Percentiles rank a stretch among this genome's conserved stretches.
Evolutionary conservation across 2,888 invertebrate genomes (phyloP).

Genomic region (Oxycera nigricornis): DNA sequence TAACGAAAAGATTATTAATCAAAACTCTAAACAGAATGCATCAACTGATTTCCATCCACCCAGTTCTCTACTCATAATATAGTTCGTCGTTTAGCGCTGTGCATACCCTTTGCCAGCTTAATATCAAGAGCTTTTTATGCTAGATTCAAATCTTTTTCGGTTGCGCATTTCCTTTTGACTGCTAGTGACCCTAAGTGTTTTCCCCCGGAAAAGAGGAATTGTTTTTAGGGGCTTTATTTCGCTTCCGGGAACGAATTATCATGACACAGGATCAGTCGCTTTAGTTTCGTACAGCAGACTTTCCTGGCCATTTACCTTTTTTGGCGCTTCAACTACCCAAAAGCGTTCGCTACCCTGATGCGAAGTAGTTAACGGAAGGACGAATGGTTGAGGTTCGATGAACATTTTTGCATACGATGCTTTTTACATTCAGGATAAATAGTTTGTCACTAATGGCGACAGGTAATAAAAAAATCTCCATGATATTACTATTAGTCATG

Average conservation of each 20-base stretch:
- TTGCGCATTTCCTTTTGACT: conserved; percentile 37
- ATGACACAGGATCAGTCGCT: conserved; percentile 38
- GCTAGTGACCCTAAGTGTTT: conserved; percentile 42
- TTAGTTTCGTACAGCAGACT: conserved; percentile 20
- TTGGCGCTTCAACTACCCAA: too few relatives aligned
- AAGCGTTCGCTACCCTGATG: not conserved
- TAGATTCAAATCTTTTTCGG: conserved; percentile 34
- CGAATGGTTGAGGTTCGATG: too few relatives aligned
- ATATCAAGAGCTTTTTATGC: conserved; percentile 18
- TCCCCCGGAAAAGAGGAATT: conserved; percentile 36
- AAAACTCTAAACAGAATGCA: too few relatives aligned
- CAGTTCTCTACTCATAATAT: too few relatives aligned
- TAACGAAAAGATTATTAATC: too few relatives aligned
- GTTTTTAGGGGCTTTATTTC: conserved; percentile 31
- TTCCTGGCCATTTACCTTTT: conserved; percentile 26
- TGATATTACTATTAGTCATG: conserved; percentile 36
- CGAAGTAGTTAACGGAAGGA: not conserved
- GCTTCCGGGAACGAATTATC: conserved; percentile 37
- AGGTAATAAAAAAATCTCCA: conserved; percentile 36
- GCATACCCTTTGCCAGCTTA: too few relatives aligned
- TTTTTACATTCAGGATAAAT: conserved; percentile 28
- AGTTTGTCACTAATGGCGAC: conserved; percentile 39
- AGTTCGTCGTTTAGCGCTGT: too few relatives aligned
- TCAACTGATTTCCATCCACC: too few relatives aligned
- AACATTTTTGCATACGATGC: not conserved